A percentile compares a stretch with the other conserved stretches of the same genome.
Conservation (phyloP, 2,113 vertebrate species). For the Nothobranchius furzeri region DNA sequence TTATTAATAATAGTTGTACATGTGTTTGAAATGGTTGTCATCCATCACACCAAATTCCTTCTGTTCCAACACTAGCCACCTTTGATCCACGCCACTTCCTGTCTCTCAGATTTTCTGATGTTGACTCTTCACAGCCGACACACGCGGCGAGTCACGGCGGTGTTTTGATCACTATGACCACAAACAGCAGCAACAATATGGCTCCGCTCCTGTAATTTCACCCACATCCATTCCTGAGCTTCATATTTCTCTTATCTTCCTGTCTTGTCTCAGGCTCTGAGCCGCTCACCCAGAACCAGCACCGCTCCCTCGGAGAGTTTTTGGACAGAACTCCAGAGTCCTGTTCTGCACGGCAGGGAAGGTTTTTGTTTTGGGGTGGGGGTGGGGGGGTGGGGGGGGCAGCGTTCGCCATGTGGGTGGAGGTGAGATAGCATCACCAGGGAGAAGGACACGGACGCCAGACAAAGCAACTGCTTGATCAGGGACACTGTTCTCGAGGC, state of each 20-base stretch:
- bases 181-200: constrained; percentile 21
- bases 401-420: constrained; percentile 88
- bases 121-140: not conserved
- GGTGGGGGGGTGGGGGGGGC: constrained; percentile 73
- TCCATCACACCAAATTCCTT: too few relatives aligned
- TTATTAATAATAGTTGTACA: too few relatives aligned
- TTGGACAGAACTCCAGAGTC: constrained; percentile 52
- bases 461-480: constrained; percentile 51
- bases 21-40: too few relatives aligned
- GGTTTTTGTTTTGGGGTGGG: constrained; percentile 25
- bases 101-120: not conserved
- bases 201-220: constrained; percentile 35
- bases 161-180: constrained; percentile 41
- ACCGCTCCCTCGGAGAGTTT: constrained; percentile 4
- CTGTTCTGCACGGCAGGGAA: constrained; percentile 32
- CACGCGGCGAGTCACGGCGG: constrained; percentile 25
- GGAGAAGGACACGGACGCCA: constrained; percentile 35
- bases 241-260: constrained; percentile 45
- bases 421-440: constrained; percentile 91
- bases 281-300: constrained; percentile 48
- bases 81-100: too few relatives aligned
- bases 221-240: constrained; percentile 66
- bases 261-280: constrained; percentile 75
- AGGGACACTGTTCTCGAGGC: constrained; percentile 45
- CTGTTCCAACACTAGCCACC: too few relatives aligned